Conservation (phyloP, 2,113 vertebrate species). For the Nestor notabilis region DNA sequence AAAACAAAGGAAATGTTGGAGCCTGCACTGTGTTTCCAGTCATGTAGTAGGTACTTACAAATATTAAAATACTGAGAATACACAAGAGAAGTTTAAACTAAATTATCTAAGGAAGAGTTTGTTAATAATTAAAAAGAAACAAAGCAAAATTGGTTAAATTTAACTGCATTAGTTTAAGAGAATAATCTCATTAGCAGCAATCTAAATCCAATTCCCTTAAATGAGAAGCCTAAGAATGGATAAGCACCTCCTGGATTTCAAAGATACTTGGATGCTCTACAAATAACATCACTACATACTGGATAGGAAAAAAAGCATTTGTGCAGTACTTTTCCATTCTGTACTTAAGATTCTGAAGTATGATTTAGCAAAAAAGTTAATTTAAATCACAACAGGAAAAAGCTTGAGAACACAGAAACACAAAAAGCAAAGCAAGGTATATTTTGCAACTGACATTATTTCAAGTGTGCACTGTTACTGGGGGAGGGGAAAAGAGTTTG, state of each 20-base stretch:
- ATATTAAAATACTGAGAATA: background rate
- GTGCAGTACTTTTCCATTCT: background rate
- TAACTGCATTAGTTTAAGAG: background rate
- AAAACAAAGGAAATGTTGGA: background rate
- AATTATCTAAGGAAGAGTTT: background rate
- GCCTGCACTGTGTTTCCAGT: background rate
- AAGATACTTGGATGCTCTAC: background rate
- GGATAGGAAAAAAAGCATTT: background rate
- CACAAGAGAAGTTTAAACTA: background rate
- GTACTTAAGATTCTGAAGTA: background rate
- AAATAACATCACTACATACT: background rate
- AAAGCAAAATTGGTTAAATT: background rate
- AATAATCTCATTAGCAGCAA: background rate
- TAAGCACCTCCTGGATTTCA: background rate
- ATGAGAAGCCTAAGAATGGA: background rate
- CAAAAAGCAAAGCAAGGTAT: background rate
- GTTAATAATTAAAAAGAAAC: background rate
- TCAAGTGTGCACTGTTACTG: background rate
- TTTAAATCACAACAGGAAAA: background rate
- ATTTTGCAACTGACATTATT: background rate
- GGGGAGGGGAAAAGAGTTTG: fast-evolving
- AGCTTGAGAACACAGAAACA: background rate
- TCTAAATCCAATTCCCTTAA: background rate
- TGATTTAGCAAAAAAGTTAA: background rate
- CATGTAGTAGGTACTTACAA: background rate